Evolutionary conservation across 2,113 vertebrate genomes (phyloP).

Genomic region (Jaculus jaculus): DNA sequence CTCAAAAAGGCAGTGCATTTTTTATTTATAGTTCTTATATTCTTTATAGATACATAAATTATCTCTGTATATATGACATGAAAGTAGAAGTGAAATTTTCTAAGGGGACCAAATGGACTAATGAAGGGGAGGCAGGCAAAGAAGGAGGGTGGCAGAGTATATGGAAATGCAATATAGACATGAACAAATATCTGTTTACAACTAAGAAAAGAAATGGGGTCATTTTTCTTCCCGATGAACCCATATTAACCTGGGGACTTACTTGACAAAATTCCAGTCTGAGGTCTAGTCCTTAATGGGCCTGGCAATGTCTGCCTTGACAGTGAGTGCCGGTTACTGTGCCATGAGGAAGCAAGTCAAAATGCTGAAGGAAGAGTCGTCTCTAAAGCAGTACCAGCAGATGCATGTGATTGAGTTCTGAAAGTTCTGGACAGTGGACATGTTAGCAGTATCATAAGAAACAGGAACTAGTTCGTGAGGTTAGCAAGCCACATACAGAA

Average conservation of each 20-base stretch:
- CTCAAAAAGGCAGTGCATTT: too few species aligned
- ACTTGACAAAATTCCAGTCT: background rate
- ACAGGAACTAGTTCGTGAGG: background rate
- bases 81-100: too few species aligned
- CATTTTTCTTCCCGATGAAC: background rate
- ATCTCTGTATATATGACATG: too few species aligned
- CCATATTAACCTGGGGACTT: background rate
- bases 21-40: too few species aligned
- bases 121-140: too few species aligned
- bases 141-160: too few species aligned
- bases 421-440: background rate
- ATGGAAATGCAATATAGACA: too few species aligned
- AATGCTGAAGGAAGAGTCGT: accelerated
- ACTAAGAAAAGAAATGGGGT: background rate
- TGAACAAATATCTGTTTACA: too few species aligned
- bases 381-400: accelerated
- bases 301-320: background rate
- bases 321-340: background rate
- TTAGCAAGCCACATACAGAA: background rate
- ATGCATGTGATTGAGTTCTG: accelerated
- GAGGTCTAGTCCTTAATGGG: background rate
- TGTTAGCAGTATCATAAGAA: accelerated
- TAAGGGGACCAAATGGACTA: too few species aligned
- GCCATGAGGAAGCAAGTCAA: background rate
- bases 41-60: too few species aligned